These are phyloP conservation scores for Drosophila lutescens DNA, from an alignment of 2,888 invertebrate species.

Conservation along the genomic window DNA sequence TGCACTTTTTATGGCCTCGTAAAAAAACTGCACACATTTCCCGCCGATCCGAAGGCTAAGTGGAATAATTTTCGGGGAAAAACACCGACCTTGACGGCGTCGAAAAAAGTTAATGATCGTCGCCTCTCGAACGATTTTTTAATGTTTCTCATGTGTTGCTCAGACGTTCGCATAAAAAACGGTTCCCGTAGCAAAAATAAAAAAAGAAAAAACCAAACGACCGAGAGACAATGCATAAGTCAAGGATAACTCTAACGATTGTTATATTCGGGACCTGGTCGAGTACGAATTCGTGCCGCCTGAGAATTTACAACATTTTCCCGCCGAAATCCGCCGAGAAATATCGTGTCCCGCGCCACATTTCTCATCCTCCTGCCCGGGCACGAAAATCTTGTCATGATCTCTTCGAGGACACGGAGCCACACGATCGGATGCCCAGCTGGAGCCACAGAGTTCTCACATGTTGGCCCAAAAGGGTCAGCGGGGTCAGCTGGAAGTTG, in stretches of 20 bases:
- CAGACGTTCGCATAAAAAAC: constrained; percentile 44
- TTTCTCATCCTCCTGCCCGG: constrained; percentile 75
- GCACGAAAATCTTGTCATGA: constrained; percentile 83
- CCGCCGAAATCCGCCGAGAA: constrained; percentile 73
- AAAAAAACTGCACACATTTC: constrained; percentile 47
- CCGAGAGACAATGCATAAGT: constrained; percentile 31
- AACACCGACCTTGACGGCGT: constrained; percentile 59
- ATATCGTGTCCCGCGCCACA: constrained; percentile 77
- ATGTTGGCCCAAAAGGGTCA: constrained; percentile 68
- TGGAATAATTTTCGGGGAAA: constrained; percentile 7
- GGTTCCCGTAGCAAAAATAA: constrained; percentile 5
- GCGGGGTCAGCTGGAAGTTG: constrained; percentile 54
- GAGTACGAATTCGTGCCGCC: constrained; percentile 73
- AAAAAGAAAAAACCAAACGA: constrained; percentile 9
- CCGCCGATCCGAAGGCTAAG: constrained; percentile 32
- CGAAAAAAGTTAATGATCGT: constrained; percentile 66
- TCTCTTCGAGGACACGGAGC: constrained; percentile 67
- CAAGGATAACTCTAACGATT: constrained; percentile 69
- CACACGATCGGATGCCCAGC: constrained; percentile 64
- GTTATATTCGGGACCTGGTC: constrained; percentile 26
- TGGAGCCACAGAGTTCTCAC: constrained; percentile 58
- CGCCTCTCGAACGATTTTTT: constrained; percentile 51
- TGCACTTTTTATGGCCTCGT: constrained; percentile 62
- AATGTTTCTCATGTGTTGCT: constrained; percentile 50
- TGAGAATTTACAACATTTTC: constrained; percentile 78